Conservation (phyloP, 2,888 invertebrate species). For the Coenonympha glycerion region DNA sequence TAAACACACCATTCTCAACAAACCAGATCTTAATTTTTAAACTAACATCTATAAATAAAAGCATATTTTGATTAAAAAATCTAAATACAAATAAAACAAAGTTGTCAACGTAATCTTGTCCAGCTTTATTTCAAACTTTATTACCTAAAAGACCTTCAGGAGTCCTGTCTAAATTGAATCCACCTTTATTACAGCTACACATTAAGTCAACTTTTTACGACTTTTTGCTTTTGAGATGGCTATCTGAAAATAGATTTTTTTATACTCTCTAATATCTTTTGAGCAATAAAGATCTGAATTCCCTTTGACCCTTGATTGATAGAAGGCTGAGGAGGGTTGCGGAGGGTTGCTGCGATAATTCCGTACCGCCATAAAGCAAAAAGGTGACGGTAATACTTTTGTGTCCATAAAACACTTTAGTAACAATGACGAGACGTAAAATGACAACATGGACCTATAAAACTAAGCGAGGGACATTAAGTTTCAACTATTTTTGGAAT, state of each 20-base stretch:
- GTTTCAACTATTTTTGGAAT: not conserved
- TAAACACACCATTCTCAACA: not conserved
- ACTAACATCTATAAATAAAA: no score
- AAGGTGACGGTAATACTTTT: slow-evolving; percentile 4
- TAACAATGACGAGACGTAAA: not conserved
- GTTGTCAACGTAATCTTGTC: not conserved
- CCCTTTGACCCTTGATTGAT: slow-evolving; percentile 6
- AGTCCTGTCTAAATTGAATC: not conserved
- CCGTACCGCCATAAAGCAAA: slow-evolving; percentile 4
- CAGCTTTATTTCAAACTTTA: not conserved
- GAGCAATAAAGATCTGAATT: slow-evolving; percentile 8
- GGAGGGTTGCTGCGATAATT: slow-evolving; percentile 1
- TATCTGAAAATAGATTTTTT: slow-evolving; percentile 6
- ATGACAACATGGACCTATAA: not conserved
- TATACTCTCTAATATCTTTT: not conserved
- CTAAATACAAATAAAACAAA: not conserved
- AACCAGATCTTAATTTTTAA: no score
- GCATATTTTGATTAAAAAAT: not conserved
- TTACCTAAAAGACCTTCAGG: not conserved
- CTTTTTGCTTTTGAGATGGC: not conserved
- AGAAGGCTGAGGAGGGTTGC: not conserved
- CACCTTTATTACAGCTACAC: not conserved
- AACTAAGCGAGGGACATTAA: not conserved
- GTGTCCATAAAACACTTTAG: slow-evolving; percentile 7
- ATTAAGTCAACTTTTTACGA: not conserved